phyloP scores from a whole-genome alignment of 2,113 vertebrate species.

The Upupa epops region DNA sequence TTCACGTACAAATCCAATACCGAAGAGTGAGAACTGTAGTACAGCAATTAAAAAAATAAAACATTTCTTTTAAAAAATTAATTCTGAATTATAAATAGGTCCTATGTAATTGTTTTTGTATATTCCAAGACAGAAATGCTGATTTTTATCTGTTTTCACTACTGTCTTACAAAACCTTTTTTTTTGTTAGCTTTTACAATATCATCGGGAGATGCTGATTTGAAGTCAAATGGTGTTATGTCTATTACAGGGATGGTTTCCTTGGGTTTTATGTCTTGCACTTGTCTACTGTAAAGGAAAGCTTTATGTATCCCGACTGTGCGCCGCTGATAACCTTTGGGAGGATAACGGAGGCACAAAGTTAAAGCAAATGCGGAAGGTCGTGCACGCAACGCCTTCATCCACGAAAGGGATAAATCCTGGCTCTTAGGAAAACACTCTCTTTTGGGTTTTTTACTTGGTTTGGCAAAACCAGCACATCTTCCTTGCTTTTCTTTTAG shows the following conservation, averaged over 20 bases:
- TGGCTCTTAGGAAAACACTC: constrained; percentile 43
- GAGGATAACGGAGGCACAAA: constrained; percentile 79
- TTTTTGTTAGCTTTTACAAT: constrained; percentile 89
- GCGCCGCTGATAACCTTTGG: constrained; percentile 60
- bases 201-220: constrained; percentile 94
- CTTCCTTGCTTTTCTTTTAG: constrained; percentile 56
- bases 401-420: constrained; percentile 66
- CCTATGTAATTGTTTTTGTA: constrained; percentile 5
- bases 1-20: constrained; percentile 51
- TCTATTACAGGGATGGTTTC: constrained; percentile 72
- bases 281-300: constrained; percentile 79
- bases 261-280: constrained; percentile 73
- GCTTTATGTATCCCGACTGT: constrained; percentile 65
- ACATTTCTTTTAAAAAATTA: background rate
- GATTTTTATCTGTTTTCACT: background rate
- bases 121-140: constrained; percentile 4
- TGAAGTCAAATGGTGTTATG: constrained; percentile 88
- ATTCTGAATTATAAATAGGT: constrained; percentile 41
- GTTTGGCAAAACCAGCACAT: constrained; percentile 38
- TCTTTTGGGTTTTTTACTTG: constrained; percentile 59
- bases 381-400: constrained; percentile 75
- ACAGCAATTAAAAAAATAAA: constrained; percentile 36
- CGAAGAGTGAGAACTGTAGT: constrained; percentile 41
- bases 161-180: constrained; percentile 87
- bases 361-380: constrained; percentile 92